Percentiles rank a stretch among this genome's conserved stretches.
These are phyloP conservation scores for Mesocentrotus franciscanus DNA, from an alignment of 53 echinoderm and acorn worm species.

Conservation along the genomic window DNA sequence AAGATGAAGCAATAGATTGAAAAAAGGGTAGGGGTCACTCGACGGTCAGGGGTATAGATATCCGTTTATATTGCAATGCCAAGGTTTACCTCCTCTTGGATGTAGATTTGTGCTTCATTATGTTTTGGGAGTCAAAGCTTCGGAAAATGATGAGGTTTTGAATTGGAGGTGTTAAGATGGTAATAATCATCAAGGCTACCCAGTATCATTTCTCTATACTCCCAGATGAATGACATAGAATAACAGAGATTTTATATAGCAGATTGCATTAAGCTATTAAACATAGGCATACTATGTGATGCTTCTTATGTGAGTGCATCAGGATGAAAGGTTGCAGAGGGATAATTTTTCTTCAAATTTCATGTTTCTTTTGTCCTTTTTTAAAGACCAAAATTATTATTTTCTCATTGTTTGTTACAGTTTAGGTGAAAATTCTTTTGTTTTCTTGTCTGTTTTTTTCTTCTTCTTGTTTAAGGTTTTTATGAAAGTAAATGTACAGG, in stretches of 20 bases:
- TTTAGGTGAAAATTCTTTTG: background rate
- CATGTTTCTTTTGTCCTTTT: background rate
- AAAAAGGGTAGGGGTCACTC: conserved; percentile 11
- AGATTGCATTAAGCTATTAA: background rate
- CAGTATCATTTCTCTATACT: background rate
- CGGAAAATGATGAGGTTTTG: background rate
- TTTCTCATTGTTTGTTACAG: background rate
- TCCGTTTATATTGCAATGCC: conserved; percentile 48
- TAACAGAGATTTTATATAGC: background rate
- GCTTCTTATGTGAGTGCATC: background rate
- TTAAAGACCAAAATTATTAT: too few relatives aligned
- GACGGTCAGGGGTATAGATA: conserved; percentile 41
- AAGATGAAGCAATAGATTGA: background rate
- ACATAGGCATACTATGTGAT: background rate
- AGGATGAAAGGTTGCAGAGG: background rate
- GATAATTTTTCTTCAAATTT: background rate
- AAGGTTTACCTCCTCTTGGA: background rate
- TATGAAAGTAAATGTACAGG: background rate
- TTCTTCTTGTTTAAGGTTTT: background rate
- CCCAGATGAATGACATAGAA: background rate
- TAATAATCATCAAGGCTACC: background rate
- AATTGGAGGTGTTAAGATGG: background rate
- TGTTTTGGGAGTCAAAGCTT: background rate
- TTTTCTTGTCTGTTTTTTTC: background rate
- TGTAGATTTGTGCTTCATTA: background rate